Evolutionary conservation across 2,797 vertebrate genomes (phyloP).

Genomic region (Craterocephalus amniculus): DNA sequence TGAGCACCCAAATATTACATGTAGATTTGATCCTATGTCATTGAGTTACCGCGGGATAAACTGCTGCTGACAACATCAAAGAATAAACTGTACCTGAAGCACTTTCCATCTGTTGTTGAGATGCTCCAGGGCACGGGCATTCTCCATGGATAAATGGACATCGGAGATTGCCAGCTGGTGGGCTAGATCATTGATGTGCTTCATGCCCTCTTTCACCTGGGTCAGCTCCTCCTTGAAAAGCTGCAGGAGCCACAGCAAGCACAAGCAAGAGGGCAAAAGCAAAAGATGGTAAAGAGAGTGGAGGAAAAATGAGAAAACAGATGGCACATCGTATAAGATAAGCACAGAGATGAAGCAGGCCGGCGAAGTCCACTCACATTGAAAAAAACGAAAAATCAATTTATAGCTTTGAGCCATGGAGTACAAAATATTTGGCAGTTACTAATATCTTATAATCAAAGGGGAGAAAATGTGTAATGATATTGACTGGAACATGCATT

Average conservation of each 20-base stretch:
- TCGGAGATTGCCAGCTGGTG: slow-evolving; percentile 97
- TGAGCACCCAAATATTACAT: slow-evolving; percentile 6
- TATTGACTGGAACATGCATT: slow-evolving; percentile 7
- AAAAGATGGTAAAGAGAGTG: background rate
- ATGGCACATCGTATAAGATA: slow-evolving; percentile 5
- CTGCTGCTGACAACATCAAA: slow-evolving; percentile 42
- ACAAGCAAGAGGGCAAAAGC: slow-evolving; percentile 5
- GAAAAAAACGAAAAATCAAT: slow-evolving; percentile 19
- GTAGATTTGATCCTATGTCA: slow-evolving; percentile 7
- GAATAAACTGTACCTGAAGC: slow-evolving; percentile 87
- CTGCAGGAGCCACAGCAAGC: slow-evolving; percentile 67
- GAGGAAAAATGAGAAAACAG: background rate
- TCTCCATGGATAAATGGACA: slow-evolving; percentile 97
- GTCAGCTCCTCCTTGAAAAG: slow-evolving; percentile 95
- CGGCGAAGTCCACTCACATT: background rate
- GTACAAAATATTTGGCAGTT: slow-evolving; percentile 30
- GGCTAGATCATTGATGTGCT: slow-evolving; percentile 93
- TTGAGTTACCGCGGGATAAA: slow-evolving; percentile 25
- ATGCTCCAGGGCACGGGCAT: slow-evolving; percentile 91
- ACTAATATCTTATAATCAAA: slow-evolving; percentile 25
- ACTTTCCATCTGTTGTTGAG: slow-evolving; percentile 96
- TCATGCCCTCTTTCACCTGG: slow-evolving; percentile 94
- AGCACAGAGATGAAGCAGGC: background rate
- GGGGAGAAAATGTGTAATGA: slow-evolving; percentile 11
- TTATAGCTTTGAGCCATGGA: slow-evolving; percentile 23